Base-by-base conservation (phyloP, 2,113 vertebrate species). In the Plectropomus leopardus region DNA sequence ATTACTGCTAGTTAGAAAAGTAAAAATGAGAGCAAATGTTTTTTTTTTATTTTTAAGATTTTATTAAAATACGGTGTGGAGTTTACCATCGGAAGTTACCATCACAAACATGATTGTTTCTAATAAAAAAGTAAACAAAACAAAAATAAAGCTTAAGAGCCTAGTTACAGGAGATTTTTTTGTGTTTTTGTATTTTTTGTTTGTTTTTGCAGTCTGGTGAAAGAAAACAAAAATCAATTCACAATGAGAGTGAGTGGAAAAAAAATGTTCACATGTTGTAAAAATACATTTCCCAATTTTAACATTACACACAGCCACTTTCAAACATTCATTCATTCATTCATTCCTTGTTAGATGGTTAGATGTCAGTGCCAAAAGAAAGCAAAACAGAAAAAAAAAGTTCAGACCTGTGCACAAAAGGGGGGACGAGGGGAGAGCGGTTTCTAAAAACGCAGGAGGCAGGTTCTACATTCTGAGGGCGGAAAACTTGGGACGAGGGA, bases 71-170 rank as follows among this genome's bases (percentile, higher is more conserved):
- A 96, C 90, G 94, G 93, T 95, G 94, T 96, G 94, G 95, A 95
- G 94, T 94, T 95, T 93, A 95, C 94, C 94, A 95, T 94, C 89
- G 92, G 94, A 95, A 94, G 94, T 95, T 94, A 96, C 93, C 94
- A 95, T 95, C 95, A 96, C 95, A 96, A 96, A 96, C 95, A 96
- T 95, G 95, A 95, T 96, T 95, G 94, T 96, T 95, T 96, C 95
- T 96, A 96, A 95, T 95, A 96, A 94, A 95, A 96, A 96, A 95
- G 92, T 93, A 94, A 95, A 96, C 93, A 94, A 95, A 95, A 92
- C 84, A 93, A 94, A 95, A 95, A 93, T 92, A 94, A 94, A 95
- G 94, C 94, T 95, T 94, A 94, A 95, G 94, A 96, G 95, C 92
- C 94, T 95, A 95, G 94, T 94, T 94, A 96, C 94, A 95, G 90